A percentile compares a stretch with the other conserved stretches of the same genome.
Evolutionary conservation across 1,140 invertebrate species (phyloP).

Genomic region (Limonius californicus): DNA sequence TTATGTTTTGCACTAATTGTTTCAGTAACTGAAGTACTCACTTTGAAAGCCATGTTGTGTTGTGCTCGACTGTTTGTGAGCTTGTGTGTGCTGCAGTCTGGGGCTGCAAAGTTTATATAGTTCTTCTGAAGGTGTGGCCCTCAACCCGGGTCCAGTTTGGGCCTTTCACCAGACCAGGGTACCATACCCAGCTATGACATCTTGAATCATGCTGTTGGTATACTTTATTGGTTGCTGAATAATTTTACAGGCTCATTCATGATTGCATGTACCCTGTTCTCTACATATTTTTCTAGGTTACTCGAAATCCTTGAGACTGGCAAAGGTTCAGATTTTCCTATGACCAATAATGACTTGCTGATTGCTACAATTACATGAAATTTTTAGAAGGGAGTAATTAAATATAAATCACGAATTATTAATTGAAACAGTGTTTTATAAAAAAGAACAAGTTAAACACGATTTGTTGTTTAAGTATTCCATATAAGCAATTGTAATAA

Average conservation of each 20-base stretch:
- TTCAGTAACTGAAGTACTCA: slow-evolving; percentile 30
- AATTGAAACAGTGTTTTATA: too few relatives aligned
- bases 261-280: neutral
- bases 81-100: neutral
- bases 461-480: too few relatives aligned
- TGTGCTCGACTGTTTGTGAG: neutral
- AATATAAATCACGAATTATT: too few relatives aligned
- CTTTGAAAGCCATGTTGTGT: slow-evolving; percentile 26
- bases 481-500: too few relatives aligned
- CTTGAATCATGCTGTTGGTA: neutral
- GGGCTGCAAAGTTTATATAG: slow-evolving; percentile 15
- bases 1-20: too few relatives aligned
- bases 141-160: slow-evolving; percentile 15
- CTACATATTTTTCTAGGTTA: too few relatives aligned
- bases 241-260: neutral
- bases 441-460: too few relatives aligned
- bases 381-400: too few relatives aligned
- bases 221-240: slow-evolving; percentile 1
- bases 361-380: too few relatives aligned
- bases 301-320: too few relatives aligned
- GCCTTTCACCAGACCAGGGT: slow-evolving; percentile 11
- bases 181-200: neutral
- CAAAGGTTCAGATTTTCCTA: too few relatives aligned
- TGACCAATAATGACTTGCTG: too few relatives aligned
- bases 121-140: slow-evolving; percentile 13